A percentile compares a stretch with the other conserved stretches of the same genome.
Conservation (phyloP, 1,140 invertebrate species). For the Pomacea maculata region DNA sequence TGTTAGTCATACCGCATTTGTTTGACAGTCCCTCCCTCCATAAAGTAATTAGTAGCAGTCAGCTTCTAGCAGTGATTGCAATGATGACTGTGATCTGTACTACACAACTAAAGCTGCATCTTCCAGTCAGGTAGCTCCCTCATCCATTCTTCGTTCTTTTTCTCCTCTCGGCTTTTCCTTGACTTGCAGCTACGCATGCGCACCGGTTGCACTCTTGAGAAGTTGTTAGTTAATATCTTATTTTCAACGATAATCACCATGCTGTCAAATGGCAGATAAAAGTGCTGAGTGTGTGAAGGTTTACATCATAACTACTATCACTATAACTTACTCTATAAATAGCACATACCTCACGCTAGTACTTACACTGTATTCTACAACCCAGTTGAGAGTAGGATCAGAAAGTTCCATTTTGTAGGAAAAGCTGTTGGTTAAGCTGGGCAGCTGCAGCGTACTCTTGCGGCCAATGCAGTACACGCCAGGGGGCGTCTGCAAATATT, state of each 20-base stretch:
- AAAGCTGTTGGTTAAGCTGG: not conserved
- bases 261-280: too few species aligned
- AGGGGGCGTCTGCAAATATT: constrained; percentile 8
- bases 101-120: too few species aligned
- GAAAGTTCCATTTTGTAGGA: constrained; percentile 18
- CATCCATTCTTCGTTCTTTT: too few species aligned
- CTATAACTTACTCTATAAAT: not conserved
- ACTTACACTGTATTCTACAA: not conserved
- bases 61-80: too few species aligned
- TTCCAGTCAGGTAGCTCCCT: too few species aligned
- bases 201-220: too few species aligned
- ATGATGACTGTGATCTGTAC: too few species aligned
- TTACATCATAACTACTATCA: not conserved
- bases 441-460: not conserved
- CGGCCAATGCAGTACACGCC: constrained; percentile 6
- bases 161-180: too few species aligned
- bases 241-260: too few species aligned
- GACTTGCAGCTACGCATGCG: too few species aligned
- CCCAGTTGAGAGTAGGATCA: not conserved
- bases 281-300: not conserved
- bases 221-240: too few species aligned
- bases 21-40: not conserved
- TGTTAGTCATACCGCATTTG: not conserved
- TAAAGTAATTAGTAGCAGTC: too few species aligned
- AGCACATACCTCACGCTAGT: not conserved